Evolutionary conservation across 2,113 vertebrate species (phyloP).

Genomic region (Coryphaenoides rupestris): DNA sequence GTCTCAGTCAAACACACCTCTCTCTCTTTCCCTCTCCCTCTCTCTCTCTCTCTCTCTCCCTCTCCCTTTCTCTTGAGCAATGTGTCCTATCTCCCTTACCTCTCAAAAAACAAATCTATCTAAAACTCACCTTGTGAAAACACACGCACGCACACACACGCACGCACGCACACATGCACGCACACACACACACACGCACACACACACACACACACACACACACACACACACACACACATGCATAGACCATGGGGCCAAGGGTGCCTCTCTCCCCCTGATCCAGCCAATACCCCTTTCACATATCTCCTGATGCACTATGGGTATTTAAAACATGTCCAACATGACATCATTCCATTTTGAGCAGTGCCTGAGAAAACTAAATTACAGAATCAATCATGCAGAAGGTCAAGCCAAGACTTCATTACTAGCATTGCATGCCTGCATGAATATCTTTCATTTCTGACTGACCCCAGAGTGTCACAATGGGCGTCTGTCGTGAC

Average conservation of each 20-base stretch:
- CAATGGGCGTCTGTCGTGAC: conserved; percentile 90
- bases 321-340: conserved; percentile 99
- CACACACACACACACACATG: conserved; percentile 47
- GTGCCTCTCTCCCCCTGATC: conserved; percentile 29
- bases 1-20: conserved; percentile 58
- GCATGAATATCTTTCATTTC: conserved; percentile 99
- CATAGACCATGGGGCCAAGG: conserved; percentile 24
- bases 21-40: conserved; percentile 18
- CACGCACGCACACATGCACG: too few species aligned
- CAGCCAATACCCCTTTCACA: conserved; percentile 59
- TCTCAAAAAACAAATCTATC: conserved; percentile 67
- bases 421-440: conserved; percentile 99
- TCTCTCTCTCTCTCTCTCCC: conserved; percentile 3
- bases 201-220: too few species aligned
- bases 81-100: conserved; percentile 40
- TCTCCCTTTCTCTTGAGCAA: conserved; percentile 39
- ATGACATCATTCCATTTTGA: conserved; percentile 99
- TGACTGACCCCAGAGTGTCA: conserved; percentile 99
- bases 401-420: conserved; percentile 99
- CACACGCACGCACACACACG: too few species aligned
- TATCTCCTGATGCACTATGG: conserved; percentile 92
- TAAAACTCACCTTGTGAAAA: background rate
- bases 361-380: conserved; percentile 98
- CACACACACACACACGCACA: too few species aligned
- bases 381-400: conserved; percentile 99